Evolutionary conservation across 2,888 invertebrate species (phyloP).

Genomic region (Gnatocerus cornutus): DNA sequence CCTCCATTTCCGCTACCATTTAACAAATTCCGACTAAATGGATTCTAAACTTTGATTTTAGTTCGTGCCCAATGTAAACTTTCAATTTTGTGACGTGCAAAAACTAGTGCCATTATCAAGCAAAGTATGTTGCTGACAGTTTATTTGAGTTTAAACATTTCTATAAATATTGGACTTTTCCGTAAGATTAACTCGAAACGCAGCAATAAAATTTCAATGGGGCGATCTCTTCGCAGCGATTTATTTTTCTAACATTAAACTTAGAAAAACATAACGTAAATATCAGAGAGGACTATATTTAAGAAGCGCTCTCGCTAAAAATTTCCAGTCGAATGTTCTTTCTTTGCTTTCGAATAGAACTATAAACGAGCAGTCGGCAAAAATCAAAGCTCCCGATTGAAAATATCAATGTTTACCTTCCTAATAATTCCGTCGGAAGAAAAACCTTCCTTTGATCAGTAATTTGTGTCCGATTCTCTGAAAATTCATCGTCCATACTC

Average conservation of each 20-base stretch:
- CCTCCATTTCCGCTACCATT: too few relatives aligned
- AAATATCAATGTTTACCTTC: slow-evolving; percentile 40
- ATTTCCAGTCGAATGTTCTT: slow-evolving; percentile 35
- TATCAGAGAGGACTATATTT: slow-evolving; percentile 52
- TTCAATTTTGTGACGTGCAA: too few relatives aligned
- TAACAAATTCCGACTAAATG: too few relatives aligned
- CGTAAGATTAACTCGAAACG: slow-evolving; percentile 19
- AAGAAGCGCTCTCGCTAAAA: slow-evolving; percentile 45
- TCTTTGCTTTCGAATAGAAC: slow-evolving; percentile 14
- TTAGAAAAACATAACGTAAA: slow-evolving; percentile 54
- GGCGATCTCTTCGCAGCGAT: slow-evolving; percentile 49
- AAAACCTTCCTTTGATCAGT: slow-evolving; percentile 32
- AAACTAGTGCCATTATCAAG: too few relatives aligned
- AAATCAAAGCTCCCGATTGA: slow-evolving; percentile 38
- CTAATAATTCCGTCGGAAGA: slow-evolving; percentile 35
- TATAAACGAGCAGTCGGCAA: slow-evolving; percentile 40
- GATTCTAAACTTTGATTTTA: too few relatives aligned
- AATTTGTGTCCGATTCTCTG: slow-evolving; percentile 26
- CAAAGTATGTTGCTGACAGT: not conserved
- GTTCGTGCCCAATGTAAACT: too few relatives aligned
- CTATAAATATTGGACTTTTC: slow-evolving; percentile 18
- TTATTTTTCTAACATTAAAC: slow-evolving; percentile 53
- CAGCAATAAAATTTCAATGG: slow-evolving; percentile 51
- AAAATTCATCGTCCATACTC: slow-evolving; percentile 13
- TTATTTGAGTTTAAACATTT: not conserved